Percentiles rank a stretch among this genome's conserved stretches.
These are phyloP conservation scores for Epinotia bilunana DNA, from an alignment of 2,888 invertebrate species.

Conservation along the genomic window DNA sequence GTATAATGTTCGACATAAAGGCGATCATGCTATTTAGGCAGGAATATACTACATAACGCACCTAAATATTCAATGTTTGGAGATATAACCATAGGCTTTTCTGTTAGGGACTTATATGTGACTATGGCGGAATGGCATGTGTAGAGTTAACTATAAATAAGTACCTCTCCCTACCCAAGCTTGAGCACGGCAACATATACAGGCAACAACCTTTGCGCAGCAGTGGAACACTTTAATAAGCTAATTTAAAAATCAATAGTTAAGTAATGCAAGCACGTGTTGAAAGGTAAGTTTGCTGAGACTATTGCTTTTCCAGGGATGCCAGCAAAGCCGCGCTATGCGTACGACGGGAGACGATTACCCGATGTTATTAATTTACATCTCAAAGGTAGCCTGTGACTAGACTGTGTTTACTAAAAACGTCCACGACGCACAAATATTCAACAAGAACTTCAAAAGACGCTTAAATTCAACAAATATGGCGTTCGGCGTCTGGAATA, in stretches of 20 bases:
- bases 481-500: slow-evolving; percentile 15
- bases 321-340: slow-evolving; percentile 69
- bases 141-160: no score
- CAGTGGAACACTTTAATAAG: background rate
- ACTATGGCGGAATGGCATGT: no score
- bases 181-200: no score
- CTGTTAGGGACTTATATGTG: no score
- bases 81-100: background rate
- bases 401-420: background rate
- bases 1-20: no score
- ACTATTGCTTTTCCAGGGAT: slow-evolving; percentile 64
- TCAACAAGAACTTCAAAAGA: background rate
- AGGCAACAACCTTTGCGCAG: background rate
- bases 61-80: background rate
- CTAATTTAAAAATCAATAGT: background rate
- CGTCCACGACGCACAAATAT: background rate
- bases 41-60: no score
- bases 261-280: background rate
- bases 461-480: slow-evolving; percentile 24
- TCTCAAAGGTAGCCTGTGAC: slow-evolving; percentile 72
- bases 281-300: slow-evolving; percentile 9
- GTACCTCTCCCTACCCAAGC: no score
- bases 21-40: no score
- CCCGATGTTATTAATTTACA: slow-evolving; percentile 79
- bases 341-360: slow-evolving; percentile 76